phyloP scores from a whole-genome alignment of 2,113 vertebrate species.

The Pardalotus punctatus region DNA sequence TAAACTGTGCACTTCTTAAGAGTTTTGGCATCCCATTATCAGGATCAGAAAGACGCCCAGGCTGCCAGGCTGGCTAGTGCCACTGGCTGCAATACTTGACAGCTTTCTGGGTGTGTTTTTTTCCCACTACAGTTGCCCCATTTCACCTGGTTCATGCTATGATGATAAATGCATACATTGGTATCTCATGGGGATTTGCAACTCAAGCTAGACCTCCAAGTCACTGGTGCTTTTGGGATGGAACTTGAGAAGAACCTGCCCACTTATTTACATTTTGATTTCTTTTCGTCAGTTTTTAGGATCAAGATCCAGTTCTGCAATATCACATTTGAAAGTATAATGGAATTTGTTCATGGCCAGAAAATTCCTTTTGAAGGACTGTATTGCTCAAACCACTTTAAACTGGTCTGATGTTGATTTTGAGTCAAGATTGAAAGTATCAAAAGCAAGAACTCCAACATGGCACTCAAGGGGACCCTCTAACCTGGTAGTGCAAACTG shows the following conservation, averaged over 20 bases:
- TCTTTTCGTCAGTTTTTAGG: neutral
- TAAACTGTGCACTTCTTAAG: neutral
- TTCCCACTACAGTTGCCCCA: accelerated
- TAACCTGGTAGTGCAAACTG: neutral
- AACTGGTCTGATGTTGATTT: neutral
- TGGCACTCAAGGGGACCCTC: neutral
- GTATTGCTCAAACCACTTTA: neutral
- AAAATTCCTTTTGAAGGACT: neutral
- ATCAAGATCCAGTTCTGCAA: neutral
- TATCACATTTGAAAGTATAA: neutral
- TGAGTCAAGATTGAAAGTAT: neutral
- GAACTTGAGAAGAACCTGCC: neutral
- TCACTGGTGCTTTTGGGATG: neutral
- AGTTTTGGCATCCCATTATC: neutral
- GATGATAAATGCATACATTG: neutral
- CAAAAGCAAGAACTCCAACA: neutral
- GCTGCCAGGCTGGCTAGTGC: neutral
- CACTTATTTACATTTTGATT: neutral
- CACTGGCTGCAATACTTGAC: neutral
- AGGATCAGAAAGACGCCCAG: neutral
- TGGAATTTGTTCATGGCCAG: neutral
- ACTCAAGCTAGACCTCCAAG: neutral
- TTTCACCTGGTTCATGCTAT: neutral
- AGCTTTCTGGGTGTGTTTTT: neutral
- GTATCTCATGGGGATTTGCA: neutral